These are phyloP conservation scores for Parotia lawesii DNA, from an alignment of 2,113 vertebrate genomes.

Conservation along the genomic window DNA sequence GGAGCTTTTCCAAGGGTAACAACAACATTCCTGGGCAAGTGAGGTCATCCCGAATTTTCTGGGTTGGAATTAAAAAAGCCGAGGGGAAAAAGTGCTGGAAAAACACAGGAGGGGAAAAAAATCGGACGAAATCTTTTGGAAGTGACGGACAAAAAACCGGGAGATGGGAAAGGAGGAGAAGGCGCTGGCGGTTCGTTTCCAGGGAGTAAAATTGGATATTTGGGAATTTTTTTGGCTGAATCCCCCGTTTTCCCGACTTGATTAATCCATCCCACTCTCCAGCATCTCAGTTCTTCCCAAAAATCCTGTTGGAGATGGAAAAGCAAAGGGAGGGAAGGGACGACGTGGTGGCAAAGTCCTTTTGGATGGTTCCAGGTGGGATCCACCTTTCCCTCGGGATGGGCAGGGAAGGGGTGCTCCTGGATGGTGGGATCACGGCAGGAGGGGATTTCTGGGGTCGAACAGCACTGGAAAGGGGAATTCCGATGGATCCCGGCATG, in stretches of 20 bases:
- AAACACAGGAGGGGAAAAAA: slow-evolving; percentile 44
- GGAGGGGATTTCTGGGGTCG: background rate
- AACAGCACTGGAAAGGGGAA: background rate
- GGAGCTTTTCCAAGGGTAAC: slow-evolving; percentile 89
- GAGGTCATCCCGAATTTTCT: slow-evolving; percentile 84
- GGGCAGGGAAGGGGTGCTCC: background rate
- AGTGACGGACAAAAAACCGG: background rate
- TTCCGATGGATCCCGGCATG: rapidly evolving
- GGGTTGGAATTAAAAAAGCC: slow-evolving; percentile 69
- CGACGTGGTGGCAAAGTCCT: rapidly evolving
- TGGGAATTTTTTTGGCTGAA: background rate
- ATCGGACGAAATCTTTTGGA: slow-evolving; percentile 57
- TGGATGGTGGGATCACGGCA: rapidly evolving
- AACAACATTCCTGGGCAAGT: slow-evolving; percentile 91
- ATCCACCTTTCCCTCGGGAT: rapidly evolving
- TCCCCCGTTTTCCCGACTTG: rapidly evolving
- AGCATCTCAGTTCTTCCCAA: background rate
- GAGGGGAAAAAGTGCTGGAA: slow-evolving; percentile 58
- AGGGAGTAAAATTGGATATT: background rate
- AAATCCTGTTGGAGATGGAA: background rate
- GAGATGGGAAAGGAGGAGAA: background rate
- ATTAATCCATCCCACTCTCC: background rate
- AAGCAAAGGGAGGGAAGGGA: background rate
- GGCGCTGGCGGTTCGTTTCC: background rate
- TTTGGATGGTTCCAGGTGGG: no score